Evolutionary conservation across 2,888 invertebrate genomes (phyloP).

Genomic region (Operophtera brumata): DNA sequence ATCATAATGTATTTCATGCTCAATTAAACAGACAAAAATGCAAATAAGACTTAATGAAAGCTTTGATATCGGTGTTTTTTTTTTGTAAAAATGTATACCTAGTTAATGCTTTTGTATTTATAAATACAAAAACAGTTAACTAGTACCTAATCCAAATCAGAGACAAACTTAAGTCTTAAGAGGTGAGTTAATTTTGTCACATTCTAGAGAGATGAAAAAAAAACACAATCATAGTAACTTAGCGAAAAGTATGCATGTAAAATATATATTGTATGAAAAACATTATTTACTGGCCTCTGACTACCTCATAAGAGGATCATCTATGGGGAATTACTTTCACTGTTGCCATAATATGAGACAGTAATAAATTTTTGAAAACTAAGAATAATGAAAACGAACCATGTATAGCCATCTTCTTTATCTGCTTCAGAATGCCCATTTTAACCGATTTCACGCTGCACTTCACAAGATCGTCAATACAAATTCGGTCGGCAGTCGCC

Average conservation of each 20-base stretch:
- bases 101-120: neutral
- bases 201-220: neutral
- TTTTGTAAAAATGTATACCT: too few relatives aligned
- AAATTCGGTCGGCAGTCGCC: conserved; percentile 39
- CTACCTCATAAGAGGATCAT: neutral
- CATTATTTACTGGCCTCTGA: neutral
- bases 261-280: neutral
- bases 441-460: conserved; percentile 19
- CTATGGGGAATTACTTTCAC: neutral
- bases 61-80: too few relatives aligned
- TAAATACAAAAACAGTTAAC: neutral
- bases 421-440: conserved; percentile 75
- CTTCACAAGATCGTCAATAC: conserved; percentile 26
- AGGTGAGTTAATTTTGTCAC: neutral
- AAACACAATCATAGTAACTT: neutral
- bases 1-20: too few relatives aligned
- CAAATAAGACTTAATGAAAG: too few relatives aligned
- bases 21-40: too few relatives aligned
- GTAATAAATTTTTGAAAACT: neutral
- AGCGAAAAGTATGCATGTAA: neutral
- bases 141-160: neutral
- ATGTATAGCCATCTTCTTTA: conserved; percentile 67
- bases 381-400: conserved; percentile 50
- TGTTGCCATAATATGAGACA: neutral
- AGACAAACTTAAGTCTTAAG: neutral